A percentile compares a stretch with the other conserved stretches of the same genome.
Evolutionary conservation across 1,140 invertebrate genomes (phyloP).

Genomic region (Drosophila biarmipes): DNA sequence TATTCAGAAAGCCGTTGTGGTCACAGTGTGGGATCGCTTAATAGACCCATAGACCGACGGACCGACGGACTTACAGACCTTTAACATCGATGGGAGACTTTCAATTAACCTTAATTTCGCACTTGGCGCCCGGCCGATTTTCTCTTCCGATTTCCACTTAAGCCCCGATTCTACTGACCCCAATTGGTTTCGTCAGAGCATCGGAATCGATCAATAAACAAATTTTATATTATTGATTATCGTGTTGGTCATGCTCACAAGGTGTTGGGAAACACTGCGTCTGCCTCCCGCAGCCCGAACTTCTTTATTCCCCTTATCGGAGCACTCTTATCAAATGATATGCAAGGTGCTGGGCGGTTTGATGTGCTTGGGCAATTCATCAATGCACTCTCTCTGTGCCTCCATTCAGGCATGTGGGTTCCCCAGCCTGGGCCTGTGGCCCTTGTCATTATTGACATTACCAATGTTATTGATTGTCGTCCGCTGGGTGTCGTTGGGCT

Average conservation of each 20-base stretch:
- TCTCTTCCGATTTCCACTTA: conserved; percentile 35
- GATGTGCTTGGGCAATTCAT: conserved; percentile 63
- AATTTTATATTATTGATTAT: conserved; percentile 66
- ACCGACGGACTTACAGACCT: conserved; percentile 23
- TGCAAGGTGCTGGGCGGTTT: conserved; percentile 62
- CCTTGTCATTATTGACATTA: conserved; percentile 80
- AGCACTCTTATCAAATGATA: conserved; percentile 49
- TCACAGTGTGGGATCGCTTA: conserved; percentile 12
- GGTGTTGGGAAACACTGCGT: conserved; percentile 46
- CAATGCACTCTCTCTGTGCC: conserved; percentile 60
- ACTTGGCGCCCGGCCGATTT: conserved; percentile 50
- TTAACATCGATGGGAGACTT: conserved; percentile 27
- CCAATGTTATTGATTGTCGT: conserved; percentile 78
- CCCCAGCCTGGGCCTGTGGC: conserved; percentile 13
- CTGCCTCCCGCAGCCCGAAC: conserved; percentile 24
- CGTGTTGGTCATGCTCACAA: conserved; percentile 41
- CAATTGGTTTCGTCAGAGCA: conserved; percentile 40
- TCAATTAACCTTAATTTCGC: conserved; percentile 71
- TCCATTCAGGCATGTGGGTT: conserved; percentile 40
- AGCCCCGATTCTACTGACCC: conserved; percentile 43
- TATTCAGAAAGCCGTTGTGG: background rate
- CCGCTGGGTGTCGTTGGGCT: conserved; percentile 18
- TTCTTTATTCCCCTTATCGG: conserved; percentile 43
- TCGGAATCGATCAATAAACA: conserved; percentile 55
- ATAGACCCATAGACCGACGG: conserved; percentile 5